Evolutionary conservation across 2,797 vertebrate species (phyloP).

Genomic region (Tiaroga cobitis): DNA sequence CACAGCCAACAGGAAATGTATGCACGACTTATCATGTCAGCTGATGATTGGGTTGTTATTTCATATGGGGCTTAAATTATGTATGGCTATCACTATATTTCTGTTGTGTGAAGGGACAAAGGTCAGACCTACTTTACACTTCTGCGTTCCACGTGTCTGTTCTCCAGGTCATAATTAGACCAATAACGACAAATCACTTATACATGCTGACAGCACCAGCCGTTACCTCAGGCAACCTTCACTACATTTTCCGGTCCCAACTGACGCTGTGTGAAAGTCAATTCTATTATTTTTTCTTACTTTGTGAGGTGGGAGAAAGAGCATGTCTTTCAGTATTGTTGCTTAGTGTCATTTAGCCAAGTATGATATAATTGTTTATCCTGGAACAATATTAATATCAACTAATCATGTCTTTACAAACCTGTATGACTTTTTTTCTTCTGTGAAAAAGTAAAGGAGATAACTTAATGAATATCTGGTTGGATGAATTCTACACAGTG

Average conservation of each 20-base stretch:
- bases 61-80: conserved; percentile 17
- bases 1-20: conserved; percentile 27
- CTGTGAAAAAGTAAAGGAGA: not conserved
- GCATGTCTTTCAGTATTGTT: not conserved
- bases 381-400: not conserved
- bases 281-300: not conserved
- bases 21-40: conserved; percentile 12
- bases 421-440: not conserved
- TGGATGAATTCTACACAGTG: not conserved
- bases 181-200: conserved; percentile 38
- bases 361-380: not conserved
- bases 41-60: conserved; percentile 34
- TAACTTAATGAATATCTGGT: not conserved
- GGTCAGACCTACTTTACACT: not conserved
- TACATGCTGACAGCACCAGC: conserved; percentile 27
- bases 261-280: not conserved
- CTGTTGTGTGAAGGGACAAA: not conserved
- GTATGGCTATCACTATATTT: conserved; percentile 9
- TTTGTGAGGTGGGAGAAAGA: not conserved
- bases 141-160: conserved; percentile 27
- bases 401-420: not conserved
- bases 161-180: conserved; percentile 48
- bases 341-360: not conserved
- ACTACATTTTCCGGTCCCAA: conserved; percentile 23
- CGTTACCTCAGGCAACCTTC: conserved; percentile 43